Evolutionary conservation across 2,888 invertebrate species (phyloP).

Genomic region (Thyatira batis): DNA sequence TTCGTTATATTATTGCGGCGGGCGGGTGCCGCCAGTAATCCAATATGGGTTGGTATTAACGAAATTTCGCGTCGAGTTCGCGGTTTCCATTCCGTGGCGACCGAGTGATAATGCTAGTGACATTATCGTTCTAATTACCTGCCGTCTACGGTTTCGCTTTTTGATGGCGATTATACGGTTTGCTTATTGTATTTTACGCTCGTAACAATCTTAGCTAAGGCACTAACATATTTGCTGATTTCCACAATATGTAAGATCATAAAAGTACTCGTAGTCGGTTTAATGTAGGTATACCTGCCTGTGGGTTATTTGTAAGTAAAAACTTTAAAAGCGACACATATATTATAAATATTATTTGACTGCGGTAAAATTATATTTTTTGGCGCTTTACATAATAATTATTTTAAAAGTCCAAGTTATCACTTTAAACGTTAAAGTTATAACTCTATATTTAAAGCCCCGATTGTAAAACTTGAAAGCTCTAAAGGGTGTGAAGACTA

Average conservation of each 20-base stretch:
- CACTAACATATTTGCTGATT: neutral
- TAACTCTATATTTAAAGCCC: no score
- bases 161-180: conserved; percentile 20
- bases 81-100: conserved; percentile 40
- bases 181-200: conserved; percentile 13
- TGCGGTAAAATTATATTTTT: no score
- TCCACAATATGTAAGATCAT: neutral
- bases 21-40: conserved; percentile 66
- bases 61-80: conserved; percentile 58
- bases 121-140: conserved; percentile 42
- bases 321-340: no score
- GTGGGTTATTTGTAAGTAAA: no score
- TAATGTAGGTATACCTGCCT: no score
- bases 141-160: conserved; percentile 32
- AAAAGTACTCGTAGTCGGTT: neutral
- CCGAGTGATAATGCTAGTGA: conserved; percentile 45
- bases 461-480: neutral
- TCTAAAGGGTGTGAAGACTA: conserved; percentile 31
- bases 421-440: no score
- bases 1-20: conserved; percentile 79
- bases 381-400: neutral
- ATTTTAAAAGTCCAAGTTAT: no score
- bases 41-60: conserved; percentile 73
- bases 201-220: neutral
- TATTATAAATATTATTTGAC: no score